Evolutionary conservation across 1,140 invertebrate genomes (phyloP).

Genomic region (Pinna nobilis): DNA sequence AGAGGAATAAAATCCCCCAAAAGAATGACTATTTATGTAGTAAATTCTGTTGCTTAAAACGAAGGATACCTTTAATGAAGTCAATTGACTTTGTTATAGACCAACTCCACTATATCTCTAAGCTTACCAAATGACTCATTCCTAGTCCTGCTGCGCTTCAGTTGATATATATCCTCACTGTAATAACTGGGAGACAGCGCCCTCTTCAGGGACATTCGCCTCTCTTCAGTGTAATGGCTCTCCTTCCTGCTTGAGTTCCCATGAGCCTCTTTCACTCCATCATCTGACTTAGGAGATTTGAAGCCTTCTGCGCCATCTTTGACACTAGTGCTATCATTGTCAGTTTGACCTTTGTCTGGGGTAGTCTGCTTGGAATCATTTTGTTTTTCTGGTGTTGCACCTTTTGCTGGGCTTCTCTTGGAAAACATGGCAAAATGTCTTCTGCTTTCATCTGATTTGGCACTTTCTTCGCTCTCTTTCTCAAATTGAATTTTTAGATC

Average conservation of each 20-base stretch:
- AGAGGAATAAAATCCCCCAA: too few species aligned
- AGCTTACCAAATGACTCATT: slow-evolving; percentile 43
- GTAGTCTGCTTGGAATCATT: background rate
- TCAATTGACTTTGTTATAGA: too few species aligned
- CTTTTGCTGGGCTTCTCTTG: too few species aligned
- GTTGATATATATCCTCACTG: slow-evolving; percentile 42
- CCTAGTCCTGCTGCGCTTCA: slow-evolving; percentile 17
- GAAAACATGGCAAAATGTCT: slow-evolving; percentile 45
- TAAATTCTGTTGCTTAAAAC: too few species aligned
- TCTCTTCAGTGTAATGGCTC: background rate
- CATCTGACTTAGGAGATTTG: background rate
- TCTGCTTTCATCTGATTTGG: slow-evolving; percentile 36
- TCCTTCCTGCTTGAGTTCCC: background rate
- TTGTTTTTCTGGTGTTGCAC: background rate
- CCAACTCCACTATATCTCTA: too few species aligned
- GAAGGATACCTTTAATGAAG: too few species aligned
- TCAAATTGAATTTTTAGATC: slow-evolving; percentile 77
- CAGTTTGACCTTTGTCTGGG: background rate
- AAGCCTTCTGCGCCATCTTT: background rate
- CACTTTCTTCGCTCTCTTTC: slow-evolving; percentile 55
- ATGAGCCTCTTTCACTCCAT: background rate
- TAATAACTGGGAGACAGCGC: slow-evolving; percentile 59
- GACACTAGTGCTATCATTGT: background rate
- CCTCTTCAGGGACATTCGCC: slow-evolving; percentile 30
- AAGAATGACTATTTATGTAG: too few species aligned